Conservation (phyloP, 2,797 vertebrate genomes). For the Notoglanidium macrostoma region DNA sequence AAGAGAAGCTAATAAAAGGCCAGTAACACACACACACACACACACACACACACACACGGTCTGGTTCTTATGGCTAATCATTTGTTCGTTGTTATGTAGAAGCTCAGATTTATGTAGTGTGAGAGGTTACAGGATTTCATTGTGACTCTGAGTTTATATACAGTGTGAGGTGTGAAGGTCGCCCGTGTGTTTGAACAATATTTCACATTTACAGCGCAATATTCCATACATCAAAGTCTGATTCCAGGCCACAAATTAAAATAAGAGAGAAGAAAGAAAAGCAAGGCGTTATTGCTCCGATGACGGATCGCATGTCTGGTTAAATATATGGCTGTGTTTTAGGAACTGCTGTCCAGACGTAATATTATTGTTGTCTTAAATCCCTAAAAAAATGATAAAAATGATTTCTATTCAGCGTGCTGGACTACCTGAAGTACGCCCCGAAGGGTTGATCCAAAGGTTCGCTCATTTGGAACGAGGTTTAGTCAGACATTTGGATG, state of each 20-base stretch:
- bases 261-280: conserved; percentile 6
- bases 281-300: background rate
- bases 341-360: conserved; percentile 38
- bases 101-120: background rate
- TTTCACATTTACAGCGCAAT: background rate
- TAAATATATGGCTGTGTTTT: conserved; percentile 38
- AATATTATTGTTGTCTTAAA: conserved; percentile 52
- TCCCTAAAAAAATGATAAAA: conserved; percentile 28
- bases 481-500: conserved; percentile 6
- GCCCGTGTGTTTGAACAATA: conserved; percentile 7
- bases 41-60: background rate
- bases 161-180: conserved; percentile 21
- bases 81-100: background rate
- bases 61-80: conserved; percentile 4
- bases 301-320: conserved; percentile 2
- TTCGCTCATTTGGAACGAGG: conserved; percentile 30
- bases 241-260: conserved; percentile 23
- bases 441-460: conserved; percentile 46
- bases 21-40: conserved; percentile 10
- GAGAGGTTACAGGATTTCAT: conserved; percentile 3
- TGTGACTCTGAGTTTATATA: conserved; percentile 14
- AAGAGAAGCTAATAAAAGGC: conserved; percentile 38
- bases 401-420: conserved; percentile 35
- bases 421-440: conserved; percentile 46
- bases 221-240: conserved; percentile 19